A percentile compares a stretch with the other conserved stretches of the same genome.
phyloP scores from a whole-genome alignment of 2,888 invertebrate genomes.

The Caenorhabditis sp. region DNA sequence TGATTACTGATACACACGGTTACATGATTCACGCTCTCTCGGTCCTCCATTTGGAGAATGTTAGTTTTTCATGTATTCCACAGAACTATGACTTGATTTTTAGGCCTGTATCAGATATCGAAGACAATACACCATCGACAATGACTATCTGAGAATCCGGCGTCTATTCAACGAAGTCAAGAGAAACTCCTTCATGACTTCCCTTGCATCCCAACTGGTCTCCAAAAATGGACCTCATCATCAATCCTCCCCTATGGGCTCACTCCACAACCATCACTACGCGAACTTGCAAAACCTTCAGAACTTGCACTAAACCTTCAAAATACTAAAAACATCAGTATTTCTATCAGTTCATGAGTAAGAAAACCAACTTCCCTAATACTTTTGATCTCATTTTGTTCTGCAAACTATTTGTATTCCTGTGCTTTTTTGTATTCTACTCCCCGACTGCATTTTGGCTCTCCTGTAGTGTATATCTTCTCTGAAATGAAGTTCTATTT shows the following conservation, averaged over 20 bases:
- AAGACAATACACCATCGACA: slow-evolving; percentile 36
- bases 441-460: not conserved
- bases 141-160: slow-evolving; percentile 41
- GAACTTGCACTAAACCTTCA: not conserved
- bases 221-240: slow-evolving; percentile 10
- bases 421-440: not conserved
- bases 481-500: no score
- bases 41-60: slow-evolving; percentile 43
- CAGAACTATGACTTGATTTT: not conserved
- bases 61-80: not conserved
- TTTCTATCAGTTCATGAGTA: slow-evolving; percentile 38
- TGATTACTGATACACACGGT: slow-evolving; percentile 42
- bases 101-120: slow-evolving; percentile 30
- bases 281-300: not conserved
- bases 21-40: slow-evolving; percentile 52
- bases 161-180: slow-evolving; percentile 38
- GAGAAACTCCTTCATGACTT: slow-evolving; percentile 34
- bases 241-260: not conserved
- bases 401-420: not conserved
- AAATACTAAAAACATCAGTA: not conserved
- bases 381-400: slow-evolving; percentile 28
- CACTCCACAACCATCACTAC: slow-evolving; percentile 9
- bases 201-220: not conserved
- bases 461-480: no score
- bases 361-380: not conserved